Base-by-base conservation (phyloP, 2,113 vertebrate genomes). In the Burhinus oedicnemus region DNA sequence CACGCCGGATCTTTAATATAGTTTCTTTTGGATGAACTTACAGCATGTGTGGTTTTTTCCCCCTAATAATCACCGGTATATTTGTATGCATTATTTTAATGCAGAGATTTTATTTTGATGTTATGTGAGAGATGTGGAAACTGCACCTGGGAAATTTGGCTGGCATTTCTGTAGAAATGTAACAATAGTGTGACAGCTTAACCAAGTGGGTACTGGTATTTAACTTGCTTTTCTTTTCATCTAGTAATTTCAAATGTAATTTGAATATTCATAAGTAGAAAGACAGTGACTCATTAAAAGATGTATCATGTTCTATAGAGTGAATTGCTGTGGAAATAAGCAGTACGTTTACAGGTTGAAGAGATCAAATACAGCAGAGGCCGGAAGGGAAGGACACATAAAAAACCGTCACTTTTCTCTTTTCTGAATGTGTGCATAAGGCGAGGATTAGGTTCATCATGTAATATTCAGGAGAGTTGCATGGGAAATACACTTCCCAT, bases 21-120 rank as follows among this genome's bases (percentile, higher is more conserved):
- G 93, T 97, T 98, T 98, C 84, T 98, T 95, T 98, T 98, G 97
- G 98, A 97, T 64, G 64, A 93, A 79, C 15, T 90, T 79, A 58
- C 20, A 80, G 15, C 13, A 62, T 62, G 44, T 21, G 20, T 40
- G 8, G 25, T 51, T 77, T 42, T 72, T 69, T 34, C 0, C 1
- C 27, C 42, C 52, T 75, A 62, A 80, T 57, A 96, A 96, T 72
- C 83, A 96, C 12, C 44, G 81, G 38, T 95, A 62, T 85, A 89
- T 92, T 94, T 47, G 21, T 68, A 81, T 84, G 91, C 69, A 84
- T 95, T 97, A 94, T 88, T 96, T 65, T 92, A 90, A 84, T 74
- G 70, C 14, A 68, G 91, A 91, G 49, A 62, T 87, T 92, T 92
- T 82, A 65, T 80, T 93, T 65, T 64, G 66, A 65, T 94, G n/a